phyloP scores from a whole-genome alignment of 2,797 vertebrate species.

The Danio albolineatus region DNA sequence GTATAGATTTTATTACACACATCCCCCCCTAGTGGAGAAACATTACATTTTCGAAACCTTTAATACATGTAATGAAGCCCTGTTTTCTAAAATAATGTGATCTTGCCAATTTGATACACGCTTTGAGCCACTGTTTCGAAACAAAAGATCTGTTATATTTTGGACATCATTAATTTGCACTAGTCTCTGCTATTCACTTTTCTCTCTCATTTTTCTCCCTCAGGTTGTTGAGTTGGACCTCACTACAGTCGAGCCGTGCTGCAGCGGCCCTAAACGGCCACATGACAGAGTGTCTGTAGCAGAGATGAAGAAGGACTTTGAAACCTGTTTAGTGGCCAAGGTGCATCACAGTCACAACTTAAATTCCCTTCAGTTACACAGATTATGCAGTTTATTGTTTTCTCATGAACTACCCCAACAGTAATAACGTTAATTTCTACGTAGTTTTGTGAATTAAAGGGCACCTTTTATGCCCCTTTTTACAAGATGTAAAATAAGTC shows the following conservation, averaged over 20 bases:
- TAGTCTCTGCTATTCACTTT: not conserved
- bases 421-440: not conserved
- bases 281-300: slow-evolving; percentile 92
- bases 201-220: not conserved
- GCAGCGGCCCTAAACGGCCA: slow-evolving; percentile 96
- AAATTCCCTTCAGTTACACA: not conserved
- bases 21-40: too few species aligned
- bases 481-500: too few species aligned
- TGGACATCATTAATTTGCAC: too few species aligned
- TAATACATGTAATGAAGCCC: too few species aligned
- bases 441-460: not conserved
- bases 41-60: too few species aligned
- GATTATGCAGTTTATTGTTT: not conserved
- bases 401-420: not conserved
- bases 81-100: too few species aligned
- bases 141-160: too few species aligned
- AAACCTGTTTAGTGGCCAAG: slow-evolving; percentile 89
- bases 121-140: too few species aligned
- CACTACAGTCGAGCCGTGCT: slow-evolving; percentile 89
- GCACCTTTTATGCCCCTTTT: too few species aligned
- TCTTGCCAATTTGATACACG: too few species aligned
- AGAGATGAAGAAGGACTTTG: slow-evolving; percentile 94
- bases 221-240: slow-evolving; percentile 94
- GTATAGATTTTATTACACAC: too few species aligned
- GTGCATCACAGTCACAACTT: slow-evolving; percentile 67